These are phyloP conservation scores for Myrmophylax atrothorax DNA, from an alignment of 2,113 vertebrate species.

Conservation along the genomic window DNA sequence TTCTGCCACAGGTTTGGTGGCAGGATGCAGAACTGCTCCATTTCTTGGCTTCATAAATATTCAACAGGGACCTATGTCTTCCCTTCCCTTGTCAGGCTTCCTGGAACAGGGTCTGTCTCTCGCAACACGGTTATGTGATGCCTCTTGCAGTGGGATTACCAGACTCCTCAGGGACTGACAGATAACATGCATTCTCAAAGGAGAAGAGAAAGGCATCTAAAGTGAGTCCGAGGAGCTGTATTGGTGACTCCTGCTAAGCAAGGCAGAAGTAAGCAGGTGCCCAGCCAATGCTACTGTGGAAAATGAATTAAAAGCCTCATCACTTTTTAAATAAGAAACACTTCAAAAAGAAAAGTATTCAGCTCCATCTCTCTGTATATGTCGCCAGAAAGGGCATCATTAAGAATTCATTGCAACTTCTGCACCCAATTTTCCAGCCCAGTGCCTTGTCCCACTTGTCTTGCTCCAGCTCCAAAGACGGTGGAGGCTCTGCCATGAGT, in stretches of 20 bases:
- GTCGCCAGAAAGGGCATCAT: constrained; percentile 54
- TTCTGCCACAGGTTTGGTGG: neutral
- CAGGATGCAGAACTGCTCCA: neutral
- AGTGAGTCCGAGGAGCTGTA: neutral
- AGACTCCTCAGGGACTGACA: neutral
- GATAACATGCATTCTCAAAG: neutral
- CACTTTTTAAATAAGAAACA: constrained; percentile 54
- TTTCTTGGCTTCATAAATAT: neutral
- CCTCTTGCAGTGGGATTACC: neutral
- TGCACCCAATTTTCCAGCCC: constrained; percentile 76
- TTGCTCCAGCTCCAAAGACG: constrained; percentile 45
- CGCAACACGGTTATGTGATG: neutral
- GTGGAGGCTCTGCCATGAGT: constrained; percentile 12
- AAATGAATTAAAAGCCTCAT: constrained; percentile 53
- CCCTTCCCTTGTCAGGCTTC: neutral
- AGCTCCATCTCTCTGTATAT: neutral
- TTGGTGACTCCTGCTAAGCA: neutral
- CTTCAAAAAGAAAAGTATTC: constrained; percentile 34
- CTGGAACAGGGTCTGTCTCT: neutral
- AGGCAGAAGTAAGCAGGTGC: neutral
- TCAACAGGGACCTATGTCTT: neutral
- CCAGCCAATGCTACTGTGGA: neutral
- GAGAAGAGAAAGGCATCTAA: neutral
- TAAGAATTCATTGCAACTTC: constrained; percentile 74
- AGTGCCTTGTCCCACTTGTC: constrained; percentile 67